A percentile compares a stretch with the other conserved stretches of the same genome.
Conservation (phyloP, 35 echinoderm and acorn worm genomes). For the Stichopus chloronotus region DNA sequence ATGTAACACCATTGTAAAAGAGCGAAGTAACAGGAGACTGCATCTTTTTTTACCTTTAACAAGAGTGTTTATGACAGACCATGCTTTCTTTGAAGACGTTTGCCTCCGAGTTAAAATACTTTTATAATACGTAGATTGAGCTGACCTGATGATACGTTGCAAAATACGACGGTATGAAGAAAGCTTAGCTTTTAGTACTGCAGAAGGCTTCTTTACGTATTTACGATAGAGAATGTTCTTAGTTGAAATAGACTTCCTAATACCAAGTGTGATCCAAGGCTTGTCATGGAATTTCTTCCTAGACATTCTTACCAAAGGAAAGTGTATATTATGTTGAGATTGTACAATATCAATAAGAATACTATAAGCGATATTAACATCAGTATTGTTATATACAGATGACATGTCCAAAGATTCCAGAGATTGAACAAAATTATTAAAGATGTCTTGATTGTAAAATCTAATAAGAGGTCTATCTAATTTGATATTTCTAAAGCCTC, state of each 20-base stretch:
- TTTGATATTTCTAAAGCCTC: neutral
- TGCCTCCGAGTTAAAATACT: neutral
- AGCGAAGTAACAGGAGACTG: no score
- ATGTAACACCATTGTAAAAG: no score
- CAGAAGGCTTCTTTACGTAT: neutral
- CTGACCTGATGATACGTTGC: neutral
- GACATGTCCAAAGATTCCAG: neutral
- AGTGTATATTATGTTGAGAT: no score
- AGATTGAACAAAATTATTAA: constrained; percentile 4
- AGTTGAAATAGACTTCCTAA: no score
- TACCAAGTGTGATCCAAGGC: no score
- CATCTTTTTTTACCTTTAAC: neutral
- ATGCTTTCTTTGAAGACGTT: constrained; percentile 10
- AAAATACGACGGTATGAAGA: constrained; percentile 3
- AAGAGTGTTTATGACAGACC: constrained; percentile 15
- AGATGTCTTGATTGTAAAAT: neutral
- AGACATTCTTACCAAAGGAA: no score
- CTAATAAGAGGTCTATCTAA: neutral
- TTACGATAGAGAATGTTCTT: no score
- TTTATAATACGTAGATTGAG: constrained; percentile 5
- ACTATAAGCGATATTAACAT: no score
- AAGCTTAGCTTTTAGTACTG: no score
- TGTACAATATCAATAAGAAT: no score
- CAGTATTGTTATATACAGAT: no score
- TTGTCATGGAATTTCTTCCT: no score